phyloP scores from a whole-genome alignment of 2,113 vertebrate species.

The Neolamprologus kungweensis region DNA sequence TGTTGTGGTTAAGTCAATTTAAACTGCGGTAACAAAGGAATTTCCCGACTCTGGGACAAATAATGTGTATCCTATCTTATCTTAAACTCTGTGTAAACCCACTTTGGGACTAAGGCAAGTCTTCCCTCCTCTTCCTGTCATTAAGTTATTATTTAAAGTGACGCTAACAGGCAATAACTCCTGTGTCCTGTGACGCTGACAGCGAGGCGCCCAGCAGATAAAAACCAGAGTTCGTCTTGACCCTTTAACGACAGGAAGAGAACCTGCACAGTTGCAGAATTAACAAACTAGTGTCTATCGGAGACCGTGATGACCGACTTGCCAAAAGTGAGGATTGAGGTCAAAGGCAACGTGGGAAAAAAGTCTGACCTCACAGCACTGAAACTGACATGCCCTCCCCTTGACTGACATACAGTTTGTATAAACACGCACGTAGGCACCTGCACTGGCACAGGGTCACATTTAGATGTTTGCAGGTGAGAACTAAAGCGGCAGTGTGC shows the following conservation, averaged over 20 bases:
- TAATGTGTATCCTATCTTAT: not conserved
- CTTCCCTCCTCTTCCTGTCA: not conserved
- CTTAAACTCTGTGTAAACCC: not conserved
- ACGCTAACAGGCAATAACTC: not conserved
- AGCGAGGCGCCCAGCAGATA: not conserved
- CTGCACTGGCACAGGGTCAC: conserved; percentile 9
- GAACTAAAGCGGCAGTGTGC: conserved; percentile 59
- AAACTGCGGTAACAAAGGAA: not conserved
- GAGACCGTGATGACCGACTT: not conserved
- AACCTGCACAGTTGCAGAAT: not conserved
- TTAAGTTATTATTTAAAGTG: not conserved
- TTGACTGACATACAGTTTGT: conserved; percentile 6
- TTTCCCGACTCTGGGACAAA: not conserved
- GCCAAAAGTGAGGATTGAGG: conserved; percentile 24
- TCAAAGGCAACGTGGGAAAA: conserved; percentile 7
- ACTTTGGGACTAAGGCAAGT: not conserved
- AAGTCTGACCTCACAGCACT: conserved; percentile 15
- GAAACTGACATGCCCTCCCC: not conserved
- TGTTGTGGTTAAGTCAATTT: not conserved
- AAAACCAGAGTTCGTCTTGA: not conserved
- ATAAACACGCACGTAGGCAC: conserved; percentile 29
- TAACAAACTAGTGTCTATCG: not conserved
- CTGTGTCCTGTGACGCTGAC: not conserved
- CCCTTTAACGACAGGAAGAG: not conserved
- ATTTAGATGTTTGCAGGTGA: conserved; percentile 31